Evolutionary conservation across 64 coral and sea anemone species (phyloP), one percentile per base, ranked within the genome.

Genomic region (Stichodactyla helianthus): DNA sequence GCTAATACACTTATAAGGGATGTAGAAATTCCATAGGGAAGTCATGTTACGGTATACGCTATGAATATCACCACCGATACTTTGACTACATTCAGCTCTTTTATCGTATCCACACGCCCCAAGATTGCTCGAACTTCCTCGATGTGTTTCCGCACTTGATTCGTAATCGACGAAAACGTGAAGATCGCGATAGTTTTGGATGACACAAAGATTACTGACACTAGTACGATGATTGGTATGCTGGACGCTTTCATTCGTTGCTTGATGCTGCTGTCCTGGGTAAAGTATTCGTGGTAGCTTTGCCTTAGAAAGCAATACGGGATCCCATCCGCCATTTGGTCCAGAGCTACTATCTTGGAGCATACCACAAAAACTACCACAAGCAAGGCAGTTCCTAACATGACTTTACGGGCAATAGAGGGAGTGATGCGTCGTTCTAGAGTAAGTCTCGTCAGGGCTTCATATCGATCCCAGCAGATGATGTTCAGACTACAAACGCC

Each of bases 391-490:
- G 68, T 74, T 74, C 68, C 68, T 8, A 74, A 9, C 31, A 74
- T 74, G 6, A 23, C 68, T 31, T 10, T 74, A 31, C 8, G 22
- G 11, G 68, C 68, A 74, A 74, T 25, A 22, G 68, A 74, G n/a
- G 68, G 68, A 74, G 68, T 74, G n/a, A 74, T 74, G 5, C 68
- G 68, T 74, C 68, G 68, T 23, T 74, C 68, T 74, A 27, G 25
- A 27, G n/a, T 23, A 13, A 74, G 68, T 25, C 68, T 25, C 4
- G 65, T 70, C 65, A 70, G 19, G 6, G 65, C 65, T 70, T 70
- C 65, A 70, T 70, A 70, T 25, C 65, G 65, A 70, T 70, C 65
- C 65, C 65, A 70, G 22, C 65, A 70, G 65, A 70, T 70, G 20
- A 70, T 70, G 65, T 70, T 70, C 65, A 70, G 22, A 70, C 19